Evolutionary conservation across 2,888 invertebrate species (phyloP).

Genomic region (Clepsis dumicolana): DNA sequence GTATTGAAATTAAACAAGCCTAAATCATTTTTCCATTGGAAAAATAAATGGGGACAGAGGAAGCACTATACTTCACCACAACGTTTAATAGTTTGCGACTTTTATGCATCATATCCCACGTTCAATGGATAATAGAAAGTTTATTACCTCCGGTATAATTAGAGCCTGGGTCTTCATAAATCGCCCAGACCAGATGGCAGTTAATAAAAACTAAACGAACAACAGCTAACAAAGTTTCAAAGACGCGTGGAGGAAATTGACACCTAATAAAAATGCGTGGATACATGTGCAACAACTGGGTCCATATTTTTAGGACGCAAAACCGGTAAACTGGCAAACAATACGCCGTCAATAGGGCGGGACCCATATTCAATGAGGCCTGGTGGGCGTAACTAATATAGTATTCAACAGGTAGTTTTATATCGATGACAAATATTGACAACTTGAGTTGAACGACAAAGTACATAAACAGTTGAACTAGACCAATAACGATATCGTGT

Average conservation of each 20-base stretch:
- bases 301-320: slow-evolving; percentile 35
- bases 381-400: slow-evolving; percentile 59
- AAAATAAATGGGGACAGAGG: slow-evolving; percentile 32
- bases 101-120: slow-evolving; percentile 63
- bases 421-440: slow-evolving; percentile 44
- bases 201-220: slow-evolving; percentile 15
- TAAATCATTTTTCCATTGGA: not conserved
- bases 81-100: slow-evolving; percentile 58
- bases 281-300: not conserved
- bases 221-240: slow-evolving; percentile 6
- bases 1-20: slow-evolving; percentile 1
- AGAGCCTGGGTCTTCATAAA: slow-evolving; percentile 21
- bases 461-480: slow-evolving; percentile 9
- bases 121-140: slow-evolving; percentile 69
- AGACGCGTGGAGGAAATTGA: slow-evolving; percentile 8
- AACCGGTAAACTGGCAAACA: slow-evolving; percentile 48
- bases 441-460: slow-evolving; percentile 36
- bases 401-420: slow-evolving; percentile 55
- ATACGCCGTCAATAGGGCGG: slow-evolving; percentile 54
- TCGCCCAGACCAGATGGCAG: slow-evolving; percentile 26
- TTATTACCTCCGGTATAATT: slow-evolving; percentile 71
- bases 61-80: slow-evolving; percentile 36
- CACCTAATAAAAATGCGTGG: slow-evolving; percentile 12
- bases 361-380: slow-evolving; percentile 55
- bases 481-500: slow-evolving; percentile 25